Percentiles rank a stretch among this genome's conserved stretches.
These are phyloP conservation scores for Leucophenga varia DNA, from an alignment of 1,140 invertebrate species.

Conservation along the genomic window DNA sequence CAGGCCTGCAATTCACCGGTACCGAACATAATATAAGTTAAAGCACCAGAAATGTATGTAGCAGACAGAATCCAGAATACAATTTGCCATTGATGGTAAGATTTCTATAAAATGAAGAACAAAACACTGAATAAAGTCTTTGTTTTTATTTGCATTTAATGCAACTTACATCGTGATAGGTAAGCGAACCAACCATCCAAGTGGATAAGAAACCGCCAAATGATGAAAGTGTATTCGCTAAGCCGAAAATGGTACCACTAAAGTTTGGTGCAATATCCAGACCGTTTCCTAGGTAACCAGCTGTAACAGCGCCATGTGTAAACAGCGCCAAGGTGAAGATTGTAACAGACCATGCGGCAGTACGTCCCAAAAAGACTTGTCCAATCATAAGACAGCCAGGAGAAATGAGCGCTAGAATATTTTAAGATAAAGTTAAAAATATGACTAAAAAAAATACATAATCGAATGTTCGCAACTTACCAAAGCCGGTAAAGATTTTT, in stretches of 20 bases:
- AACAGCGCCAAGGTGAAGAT: slow-evolving; percentile 78
- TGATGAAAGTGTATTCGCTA: slow-evolving; percentile 87
- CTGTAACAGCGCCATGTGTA: slow-evolving; percentile 81
- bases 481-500: slow-evolving; percentile 69
- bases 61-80: slow-evolving; percentile 80
- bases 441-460: too few species aligned
- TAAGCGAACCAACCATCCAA: slow-evolving; percentile 80
- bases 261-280: slow-evolving; percentile 88
- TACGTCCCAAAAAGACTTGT: slow-evolving; percentile 69
- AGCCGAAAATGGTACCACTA: slow-evolving; percentile 86
- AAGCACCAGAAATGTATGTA: slow-evolving; percentile 70
- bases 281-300: slow-evolving; percentile 85
- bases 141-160: too few species aligned
- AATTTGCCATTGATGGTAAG: slow-evolving; percentile 76
- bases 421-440: slow-evolving; percentile 1
- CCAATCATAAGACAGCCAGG: slow-evolving; percentile 70
- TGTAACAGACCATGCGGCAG: slow-evolving; percentile 67
- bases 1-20: slow-evolving; percentile 68
- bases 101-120: slow-evolving; percentile 62
- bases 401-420: slow-evolving; percentile 62
- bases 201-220: slow-evolving; percentile 85
- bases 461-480: slow-evolving; percentile 58
- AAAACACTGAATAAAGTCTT: background rate
- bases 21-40: slow-evolving; percentile 70
- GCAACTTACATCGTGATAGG: slow-evolving; percentile 67